Evolutionary conservation across 2,888 invertebrate species (phyloP), one percentile per base, ranked within the genome.

Genomic region (Yponomeuta malinellus): DNA sequence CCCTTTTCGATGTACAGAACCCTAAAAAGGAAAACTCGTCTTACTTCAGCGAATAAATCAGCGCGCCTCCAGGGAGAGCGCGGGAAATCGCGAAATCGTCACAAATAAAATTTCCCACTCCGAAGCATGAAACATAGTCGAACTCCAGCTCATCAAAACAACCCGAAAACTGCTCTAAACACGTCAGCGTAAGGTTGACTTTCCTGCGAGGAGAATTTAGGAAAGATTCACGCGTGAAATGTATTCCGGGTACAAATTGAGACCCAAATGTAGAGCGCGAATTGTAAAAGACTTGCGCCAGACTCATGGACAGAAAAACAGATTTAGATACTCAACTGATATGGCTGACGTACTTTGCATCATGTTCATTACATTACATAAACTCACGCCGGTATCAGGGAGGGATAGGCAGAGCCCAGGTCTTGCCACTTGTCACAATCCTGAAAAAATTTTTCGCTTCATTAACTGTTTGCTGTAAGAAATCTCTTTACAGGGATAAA

Each of bases 81-180:
- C 78, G 78, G 79, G 80, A 85, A 87, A 87, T 90, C 88, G 87
- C 83, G 82, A 84, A 89, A 88, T 88, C 85, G 87, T 86, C 88
- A 84, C 87, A 89, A 90, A 90, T 89, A 87, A 90, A 90, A 89
- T 90, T 90, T 90, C 87, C 85, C 83, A 87, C 88, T 85, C 81
- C 83, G 78, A 81, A 80, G 78, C 83, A 74, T 82, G 83, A 82
- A 85, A 83, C 83, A 83, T 82, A 83, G 84, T 83, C 75, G 80
- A 79, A 79, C 79, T 76, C 78, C 78, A 79, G 72, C 70, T 31
- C 8, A 48, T 2, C 9, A 52, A n/a, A 70, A 2, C n/a, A 72
- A 67, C 33, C 59, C 63, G 52, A 81, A 76, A 75, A 73, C 52
- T 69, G 64, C 74, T 78, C 74, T 72, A 82, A 76, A 8, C 0